phyloP scores from a whole-genome alignment of 2,888 invertebrate species.

The Scaptomyza parva region DNA sequence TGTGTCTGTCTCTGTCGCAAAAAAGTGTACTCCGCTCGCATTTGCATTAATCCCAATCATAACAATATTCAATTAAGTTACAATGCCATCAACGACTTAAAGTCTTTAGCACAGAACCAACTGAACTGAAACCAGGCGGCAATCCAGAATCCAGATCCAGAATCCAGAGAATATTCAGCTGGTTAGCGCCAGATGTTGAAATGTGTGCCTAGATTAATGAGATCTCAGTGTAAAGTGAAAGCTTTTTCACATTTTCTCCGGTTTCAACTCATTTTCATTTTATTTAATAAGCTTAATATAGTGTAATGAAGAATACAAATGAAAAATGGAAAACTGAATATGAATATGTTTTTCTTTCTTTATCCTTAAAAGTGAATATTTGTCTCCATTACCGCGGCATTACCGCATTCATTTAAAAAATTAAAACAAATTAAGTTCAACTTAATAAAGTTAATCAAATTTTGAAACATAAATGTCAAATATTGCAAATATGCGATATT shows the following conservation, averaged over 20 bases:
- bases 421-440: conserved; percentile 26
- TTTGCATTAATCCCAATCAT: conserved; percentile 35
- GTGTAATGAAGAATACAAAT: no score
- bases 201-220: conserved; percentile 1
- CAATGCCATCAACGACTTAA: conserved; percentile 2
- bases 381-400: no score
- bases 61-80: conserved; percentile 31
- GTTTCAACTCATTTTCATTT: no score
- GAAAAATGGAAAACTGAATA: neutral
- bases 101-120: neutral
- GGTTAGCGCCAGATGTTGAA: neutral
- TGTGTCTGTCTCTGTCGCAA: no score
- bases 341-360: no score
- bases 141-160: no score
- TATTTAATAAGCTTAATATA: no score
- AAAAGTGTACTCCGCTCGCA: conserved; percentile 7
- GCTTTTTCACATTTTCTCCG: no score
- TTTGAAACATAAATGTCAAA: conserved; percentile 27
- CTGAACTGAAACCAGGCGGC: neutral
- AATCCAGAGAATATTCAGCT: neutral
- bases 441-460: conserved; percentile 37
- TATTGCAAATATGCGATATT: conserved; percentile 9
- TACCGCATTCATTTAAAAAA: conserved; percentile 12
- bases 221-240: neutral
- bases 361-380: no score